Conservation (phyloP, 2,113 vertebrate species). For the Hypocryptadius cinnamomeus region DNA sequence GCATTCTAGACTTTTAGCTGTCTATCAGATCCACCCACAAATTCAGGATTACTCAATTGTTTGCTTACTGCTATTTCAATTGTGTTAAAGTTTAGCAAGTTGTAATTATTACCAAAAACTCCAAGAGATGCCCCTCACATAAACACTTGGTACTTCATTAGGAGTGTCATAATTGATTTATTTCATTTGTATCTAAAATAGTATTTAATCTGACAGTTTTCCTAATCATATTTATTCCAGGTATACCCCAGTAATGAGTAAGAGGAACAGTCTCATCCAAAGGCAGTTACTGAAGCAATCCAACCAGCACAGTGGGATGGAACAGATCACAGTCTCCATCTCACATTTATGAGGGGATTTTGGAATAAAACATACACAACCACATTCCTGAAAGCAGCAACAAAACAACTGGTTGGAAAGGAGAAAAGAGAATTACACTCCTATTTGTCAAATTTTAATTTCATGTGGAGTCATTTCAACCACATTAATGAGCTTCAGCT, state of each 20-base stretch:
- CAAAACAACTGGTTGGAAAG: neutral
- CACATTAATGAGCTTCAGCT: neutral
- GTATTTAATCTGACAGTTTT: neutral
- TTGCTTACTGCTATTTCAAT: neutral
- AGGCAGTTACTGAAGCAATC: neutral
- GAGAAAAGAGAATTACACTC: neutral
- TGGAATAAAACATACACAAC: neutral
- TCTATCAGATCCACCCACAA: neutral
- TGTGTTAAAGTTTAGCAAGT: constrained; percentile 6
- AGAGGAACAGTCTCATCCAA: neutral
- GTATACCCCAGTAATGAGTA: neutral
- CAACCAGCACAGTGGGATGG: neutral
- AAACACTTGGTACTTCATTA: neutral
- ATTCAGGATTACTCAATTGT: neutral
- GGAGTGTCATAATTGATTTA: neutral
- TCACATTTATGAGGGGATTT: neutral
- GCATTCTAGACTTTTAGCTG: neutral
- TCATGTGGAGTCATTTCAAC: neutral
- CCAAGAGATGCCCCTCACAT: neutral
- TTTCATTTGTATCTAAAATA: neutral
- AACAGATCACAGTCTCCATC: neutral
- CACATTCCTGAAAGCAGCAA: neutral
- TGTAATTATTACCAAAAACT: neutral
- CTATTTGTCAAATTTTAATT: neutral
- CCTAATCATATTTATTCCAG: neutral